These are phyloP conservation scores for Edolisoma coerulescens DNA, from an alignment of 2,113 vertebrate species.

Conservation along the genomic window DNA sequence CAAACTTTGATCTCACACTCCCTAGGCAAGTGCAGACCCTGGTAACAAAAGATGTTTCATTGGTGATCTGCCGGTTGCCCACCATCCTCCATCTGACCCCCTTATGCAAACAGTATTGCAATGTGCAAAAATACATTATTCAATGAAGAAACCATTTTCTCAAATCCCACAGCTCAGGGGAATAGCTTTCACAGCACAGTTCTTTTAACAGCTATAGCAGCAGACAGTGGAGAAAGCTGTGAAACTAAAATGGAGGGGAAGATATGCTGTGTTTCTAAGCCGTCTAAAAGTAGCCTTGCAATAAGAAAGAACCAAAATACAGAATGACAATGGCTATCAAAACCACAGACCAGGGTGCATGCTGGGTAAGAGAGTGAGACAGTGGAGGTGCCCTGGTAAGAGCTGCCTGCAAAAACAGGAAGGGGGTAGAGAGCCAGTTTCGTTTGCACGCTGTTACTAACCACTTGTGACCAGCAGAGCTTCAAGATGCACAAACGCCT, in stretches of 20 bases:
- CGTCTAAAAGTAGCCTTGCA: not conserved
- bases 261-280: not conserved
- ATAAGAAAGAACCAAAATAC: not conserved
- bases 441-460: not conserved
- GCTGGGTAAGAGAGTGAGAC: not conserved
- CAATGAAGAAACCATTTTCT: not conserved
- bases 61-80: not conserved
- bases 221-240: not conserved
- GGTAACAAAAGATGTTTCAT: not conserved
- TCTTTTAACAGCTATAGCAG: not conserved
- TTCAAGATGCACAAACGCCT: not conserved
- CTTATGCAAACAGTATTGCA: not conserved
- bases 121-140: not conserved
- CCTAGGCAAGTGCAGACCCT: not conserved
- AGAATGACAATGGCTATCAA: not conserved
- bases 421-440: not conserved
- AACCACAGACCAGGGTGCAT: not conserved
- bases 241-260: not conserved
- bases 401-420: not conserved
- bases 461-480: not conserved
- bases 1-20: rapidly evolving
- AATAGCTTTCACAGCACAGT: not conserved
- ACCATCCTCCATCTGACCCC: not conserved
- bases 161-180: not conserved
- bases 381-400: not conserved